These are phyloP conservation scores for Panorpa germanica DNA, from an alignment of 2,888 invertebrate genomes.

Conservation along the genomic window DNA sequence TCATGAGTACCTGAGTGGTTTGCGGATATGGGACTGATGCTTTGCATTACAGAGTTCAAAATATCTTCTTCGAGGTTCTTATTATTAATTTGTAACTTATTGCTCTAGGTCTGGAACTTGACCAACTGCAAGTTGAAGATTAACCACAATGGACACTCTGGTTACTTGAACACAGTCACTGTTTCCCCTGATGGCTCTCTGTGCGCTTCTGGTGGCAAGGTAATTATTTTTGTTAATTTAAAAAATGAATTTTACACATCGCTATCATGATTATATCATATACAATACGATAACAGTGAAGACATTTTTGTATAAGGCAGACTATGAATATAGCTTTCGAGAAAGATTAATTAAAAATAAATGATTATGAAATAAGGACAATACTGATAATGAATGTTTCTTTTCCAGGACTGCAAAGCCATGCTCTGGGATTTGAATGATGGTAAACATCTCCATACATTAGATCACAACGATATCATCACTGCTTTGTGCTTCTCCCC, in stretches of 20 bases:
- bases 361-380: too few species aligned
- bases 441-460: conserved; percentile 95
- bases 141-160: conserved; percentile 93
- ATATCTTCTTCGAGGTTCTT: conserved; percentile 12
- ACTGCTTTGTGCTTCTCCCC: conserved; percentile 98
- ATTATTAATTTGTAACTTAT: conserved; percentile 11
- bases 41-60: neutral
- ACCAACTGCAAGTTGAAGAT: conserved; percentile 97
- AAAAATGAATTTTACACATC: conserved; percentile 6
- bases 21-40: conserved; percentile 26
- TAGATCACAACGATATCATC: conserved; percentile 97
- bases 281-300: conserved; percentile 10
- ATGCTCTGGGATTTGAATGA: conserved; percentile 99
- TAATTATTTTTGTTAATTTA: too few species aligned
- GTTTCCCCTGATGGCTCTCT: conserved; percentile 98
- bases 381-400: too few species aligned
- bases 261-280: conserved; percentile 9
- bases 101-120: conserved; percentile 80
- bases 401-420: conserved; percentile 98
- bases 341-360: too few species aligned
- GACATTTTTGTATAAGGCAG: too few species aligned
- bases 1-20: conserved; percentile 21
- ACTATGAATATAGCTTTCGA: too few species aligned
- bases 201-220: conserved; percentile 99
- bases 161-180: conserved; percentile 95